Conservation (phyloP, 2,888 invertebrate genomes). For the Sclerodermus sp. region DNA sequence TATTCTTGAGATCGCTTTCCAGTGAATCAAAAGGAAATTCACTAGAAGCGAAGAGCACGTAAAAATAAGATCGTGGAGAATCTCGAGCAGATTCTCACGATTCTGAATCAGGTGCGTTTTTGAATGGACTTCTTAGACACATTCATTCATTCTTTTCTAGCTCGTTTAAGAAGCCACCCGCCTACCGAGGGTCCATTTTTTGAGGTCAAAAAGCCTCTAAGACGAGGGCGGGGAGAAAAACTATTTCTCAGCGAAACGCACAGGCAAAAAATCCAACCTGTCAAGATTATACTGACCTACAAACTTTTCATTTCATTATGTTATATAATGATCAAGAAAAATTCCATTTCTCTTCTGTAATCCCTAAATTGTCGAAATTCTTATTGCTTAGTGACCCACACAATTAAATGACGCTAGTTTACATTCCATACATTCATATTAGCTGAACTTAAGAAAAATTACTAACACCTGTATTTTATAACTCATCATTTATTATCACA, state of each 20-base stretch:
- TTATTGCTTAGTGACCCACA: too few species aligned
- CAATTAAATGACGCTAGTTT: too few species aligned
- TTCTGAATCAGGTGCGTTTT: conserved; percentile 39
- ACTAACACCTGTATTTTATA: too few species aligned
- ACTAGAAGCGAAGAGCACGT: not conserved
- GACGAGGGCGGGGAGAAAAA: conserved; percentile 7
- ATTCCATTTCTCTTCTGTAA: too few species aligned
- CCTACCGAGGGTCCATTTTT: conserved; percentile 45
- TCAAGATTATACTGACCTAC: too few species aligned
- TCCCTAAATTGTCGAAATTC: too few species aligned
- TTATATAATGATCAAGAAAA: not conserved
- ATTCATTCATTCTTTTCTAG: conserved; percentile 37
- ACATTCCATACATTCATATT: too few species aligned
- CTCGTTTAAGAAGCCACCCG: conserved; percentile 35
- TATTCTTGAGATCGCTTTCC: too few species aligned
- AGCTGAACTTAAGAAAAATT: too few species aligned
- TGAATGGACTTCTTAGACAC: conserved; percentile 31
- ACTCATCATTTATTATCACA: too few species aligned
- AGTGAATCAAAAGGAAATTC: too few species aligned
- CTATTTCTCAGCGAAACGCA: conserved; percentile 29
- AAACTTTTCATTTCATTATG: not conserved
- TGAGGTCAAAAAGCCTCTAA: conserved; percentile 25
- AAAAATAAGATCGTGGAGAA: conserved; percentile 28
- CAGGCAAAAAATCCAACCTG: not conserved
- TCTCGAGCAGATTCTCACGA: conserved; percentile 39